Base-by-base conservation (phyloP, 2,888 invertebrate species). In the Agrochola macilenta region DNA sequence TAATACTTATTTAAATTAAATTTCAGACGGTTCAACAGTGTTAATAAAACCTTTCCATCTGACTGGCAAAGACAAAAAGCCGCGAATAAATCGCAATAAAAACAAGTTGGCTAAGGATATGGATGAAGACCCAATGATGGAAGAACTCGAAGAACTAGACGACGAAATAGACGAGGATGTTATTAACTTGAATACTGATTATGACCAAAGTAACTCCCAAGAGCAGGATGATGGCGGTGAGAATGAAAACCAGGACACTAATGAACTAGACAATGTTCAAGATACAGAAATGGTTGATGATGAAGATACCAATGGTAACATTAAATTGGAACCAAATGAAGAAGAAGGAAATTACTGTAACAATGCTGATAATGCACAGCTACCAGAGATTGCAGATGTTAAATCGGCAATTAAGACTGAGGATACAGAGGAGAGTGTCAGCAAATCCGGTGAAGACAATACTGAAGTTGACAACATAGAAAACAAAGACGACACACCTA, bases 21-120 rank as follows among this genome's bases (percentile, higher is more conserved):
- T 85, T 87, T 61, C 81, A 87, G 87, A 64, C 0, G 69, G 57
- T 0, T 69, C 69, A 14, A 26, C 39, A 1, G 73, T 88, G 5
- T 0, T 0, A 8, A 71, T 88, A 23, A 88, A 85, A 63, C 86
- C 88, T 5, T 83, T 88, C 65, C 86, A 88, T 0, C 43, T 88
- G 30, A 65, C 72, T 49, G 88, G 86, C 3, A 64, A 72, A 11
- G 52, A 76, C 0, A 82, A 66, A 71, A 52, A 57, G 5, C 26
- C n/a, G 7, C 17, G 4, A 11, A 30, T 35, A 39, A 71, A 69
- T 12, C 23, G 52, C 26, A 12, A 46, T 58, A 57, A 8, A 14
- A n/a, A 58, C 43, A 1, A 0, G 1, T 46, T 3, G 9, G 12
- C 26, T 11, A 23, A 35, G 2, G 14, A 58, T 39, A 20, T 9